Percentiles rank a stretch among this genome's conserved stretches.
Conservation (phyloP, 2,888 invertebrate species). For the Leucophenga montana region DNA sequence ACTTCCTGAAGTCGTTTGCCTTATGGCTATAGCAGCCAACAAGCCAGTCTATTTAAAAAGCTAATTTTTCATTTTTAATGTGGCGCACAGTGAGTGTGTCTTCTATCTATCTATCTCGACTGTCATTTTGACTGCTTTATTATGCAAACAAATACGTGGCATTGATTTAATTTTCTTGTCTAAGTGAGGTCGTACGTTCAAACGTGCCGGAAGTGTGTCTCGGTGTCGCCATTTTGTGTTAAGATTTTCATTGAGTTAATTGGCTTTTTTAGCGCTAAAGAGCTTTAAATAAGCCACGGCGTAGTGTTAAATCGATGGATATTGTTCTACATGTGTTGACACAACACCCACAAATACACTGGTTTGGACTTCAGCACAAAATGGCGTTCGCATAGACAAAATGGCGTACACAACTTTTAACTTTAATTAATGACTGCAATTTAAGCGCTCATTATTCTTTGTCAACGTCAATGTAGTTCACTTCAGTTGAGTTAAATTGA, state of each 20-base stretch:
- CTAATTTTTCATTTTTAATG: constrained; percentile 32
- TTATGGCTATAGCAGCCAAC: too few relatives aligned
- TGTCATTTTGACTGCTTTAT: constrained; percentile 7
- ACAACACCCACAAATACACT: too few relatives aligned
- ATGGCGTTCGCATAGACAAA: too few relatives aligned
- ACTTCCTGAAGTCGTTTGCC: not conserved
- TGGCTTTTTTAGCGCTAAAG: constrained; percentile 1
- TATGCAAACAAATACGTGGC: constrained; percentile 22
- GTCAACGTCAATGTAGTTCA: constrained; percentile 4
- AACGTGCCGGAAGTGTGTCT: too few relatives aligned
- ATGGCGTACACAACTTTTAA: not conserved
- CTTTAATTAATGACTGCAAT: constrained; percentile 44
- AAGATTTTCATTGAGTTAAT: constrained; percentile 4
- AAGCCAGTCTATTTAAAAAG: not conserved
- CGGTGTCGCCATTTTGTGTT: not conserved
- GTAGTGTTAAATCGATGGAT: too few relatives aligned
- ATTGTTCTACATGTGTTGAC: too few relatives aligned
- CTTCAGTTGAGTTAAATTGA: too few relatives aligned
- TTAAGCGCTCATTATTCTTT: constrained; percentile 36
- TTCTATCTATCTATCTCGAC: not conserved
- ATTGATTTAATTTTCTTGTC: not conserved
- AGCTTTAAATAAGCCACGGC: not conserved
- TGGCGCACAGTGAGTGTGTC: not conserved
- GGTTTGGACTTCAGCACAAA: too few relatives aligned
- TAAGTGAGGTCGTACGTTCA: too few relatives aligned